Conservation (phyloP, 2,113 vertebrate genomes). For the Antennarius striatus region DNA sequence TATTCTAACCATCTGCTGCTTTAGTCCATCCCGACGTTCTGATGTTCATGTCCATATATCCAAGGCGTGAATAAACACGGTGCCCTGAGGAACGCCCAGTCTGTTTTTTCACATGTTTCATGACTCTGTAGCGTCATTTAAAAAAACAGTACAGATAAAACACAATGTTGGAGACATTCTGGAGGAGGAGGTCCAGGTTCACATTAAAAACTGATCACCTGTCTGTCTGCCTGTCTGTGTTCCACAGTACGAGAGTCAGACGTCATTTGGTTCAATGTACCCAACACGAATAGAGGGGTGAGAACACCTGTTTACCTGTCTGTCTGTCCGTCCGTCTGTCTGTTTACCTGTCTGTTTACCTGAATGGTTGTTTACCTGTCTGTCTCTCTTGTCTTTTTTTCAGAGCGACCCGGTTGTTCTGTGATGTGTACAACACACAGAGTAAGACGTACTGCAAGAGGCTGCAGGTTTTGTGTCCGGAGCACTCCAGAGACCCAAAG, state of each 20-base stretch:
- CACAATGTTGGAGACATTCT: too few relatives aligned
- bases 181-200: too few relatives aligned
- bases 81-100: too few relatives aligned
- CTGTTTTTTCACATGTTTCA: too few relatives aligned
- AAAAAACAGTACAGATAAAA: too few relatives aligned
- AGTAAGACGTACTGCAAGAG: slow-evolving; percentile 94
- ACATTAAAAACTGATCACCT: too few relatives aligned
- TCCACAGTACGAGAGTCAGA: slow-evolving; percentile 90
- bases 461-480: slow-evolving; percentile 90
- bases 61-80: too few relatives aligned
- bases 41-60: too few relatives aligned
- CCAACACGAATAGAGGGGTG: slow-evolving; percentile 93
- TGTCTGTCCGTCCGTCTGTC: not conserved
- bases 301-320: slow-evolving; percentile 53
- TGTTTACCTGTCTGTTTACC: slow-evolving; percentile 67
- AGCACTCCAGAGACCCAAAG: slow-evolving; percentile 92
- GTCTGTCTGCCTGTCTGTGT: not conserved
- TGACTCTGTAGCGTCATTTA: too few relatives aligned
- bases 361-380: slow-evolving; percentile 76
- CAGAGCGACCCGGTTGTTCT: slow-evolving; percentile 84
- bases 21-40: too few relatives aligned
- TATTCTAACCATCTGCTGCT: too few relatives aligned
- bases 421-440: slow-evolving; percentile 91
- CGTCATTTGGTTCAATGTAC: slow-evolving; percentile 93
- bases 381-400: slow-evolving; percentile 6